Base-by-base conservation (phyloP, 1,140 invertebrate species). In the Physella acuta region DNA sequence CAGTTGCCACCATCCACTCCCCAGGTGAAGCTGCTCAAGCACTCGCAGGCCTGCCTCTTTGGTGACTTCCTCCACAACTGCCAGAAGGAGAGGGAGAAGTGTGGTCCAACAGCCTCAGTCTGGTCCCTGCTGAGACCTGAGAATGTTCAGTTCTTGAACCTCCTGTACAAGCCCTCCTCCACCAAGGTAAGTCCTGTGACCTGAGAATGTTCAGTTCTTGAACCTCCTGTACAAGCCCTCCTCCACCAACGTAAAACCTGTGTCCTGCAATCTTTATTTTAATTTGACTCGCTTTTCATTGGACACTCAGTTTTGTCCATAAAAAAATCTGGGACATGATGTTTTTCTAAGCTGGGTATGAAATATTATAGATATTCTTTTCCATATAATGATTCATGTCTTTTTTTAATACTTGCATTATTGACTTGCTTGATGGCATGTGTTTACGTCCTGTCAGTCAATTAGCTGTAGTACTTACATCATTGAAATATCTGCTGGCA, bases 1-100 rank as follows among this genome's bases (percentile, higher is more conserved):
- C n/a, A n/a, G n/a, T n/a, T n/a, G n/a, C n/a, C n/a, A n/a, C n/a
- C n/a, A n/a, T n/a, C n/a, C n/a, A n/a, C n/a, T n/a, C n/a, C n/a
- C 8, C 81, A 97, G 94, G 91, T 97, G 58, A 98, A 98, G 88
- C 86, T 99, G 75, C 94, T 91, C 3, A 93, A 96, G 76, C 97
- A 99, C 85, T 92, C 92, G 2, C 95, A 97, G 83, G 97, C 96
- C 44, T 94, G 94, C 84, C 88, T 99, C 75, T 99, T 97, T 87
- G 96, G 96, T 66, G 97, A 94, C 75, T 99, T 99, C 88, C 88
- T 98, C 61, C 97, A 94, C 85, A 98, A 98, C 85, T 93, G 74
- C 11, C 71, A 89, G 49, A 89, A 90, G 77, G 93, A 97, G 84
- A 88, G 94, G 56, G 82, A 88, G 30, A 87, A 88, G 30, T 86